Evolutionary conservation across 2,888 invertebrate genomes (phyloP).

Genomic region (Ectropis crepuscularia): DNA sequence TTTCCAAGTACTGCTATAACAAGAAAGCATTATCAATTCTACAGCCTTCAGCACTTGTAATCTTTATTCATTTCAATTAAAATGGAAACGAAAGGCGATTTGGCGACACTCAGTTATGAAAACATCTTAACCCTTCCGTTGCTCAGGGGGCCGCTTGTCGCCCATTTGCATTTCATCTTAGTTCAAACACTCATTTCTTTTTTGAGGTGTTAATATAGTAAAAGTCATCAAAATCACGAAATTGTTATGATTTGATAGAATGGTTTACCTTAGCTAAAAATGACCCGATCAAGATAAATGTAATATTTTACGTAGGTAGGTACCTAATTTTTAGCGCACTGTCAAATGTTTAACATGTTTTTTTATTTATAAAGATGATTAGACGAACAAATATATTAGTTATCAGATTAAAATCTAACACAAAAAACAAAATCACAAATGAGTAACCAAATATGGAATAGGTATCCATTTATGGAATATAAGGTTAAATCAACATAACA

Average conservation of each 20-base stretch:
- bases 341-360: too few relatives aligned
- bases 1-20: slow-evolving; percentile 7
- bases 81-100: slow-evolving; percentile 48
- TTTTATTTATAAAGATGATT: too few relatives aligned
- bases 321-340: too few relatives aligned
- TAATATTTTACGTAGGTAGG: too few relatives aligned
- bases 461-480: too few relatives aligned
- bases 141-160: slow-evolving; percentile 53
- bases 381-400: too few relatives aligned
- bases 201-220: slow-evolving; percentile 8
- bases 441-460: too few relatives aligned
- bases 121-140: slow-evolving; percentile 79
- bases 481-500: too few relatives aligned
- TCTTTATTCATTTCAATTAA: slow-evolving; percentile 50
- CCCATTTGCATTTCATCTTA: slow-evolving; percentile 76
- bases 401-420: too few relatives aligned
- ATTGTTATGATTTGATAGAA: not conserved
- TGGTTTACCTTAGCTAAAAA: too few relatives aligned
- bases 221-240: not conserved
- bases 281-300: too few relatives aligned
- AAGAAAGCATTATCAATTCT: slow-evolving; percentile 38
- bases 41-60: slow-evolving; percentile 43
- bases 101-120: slow-evolving; percentile 72
- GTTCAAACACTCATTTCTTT: slow-evolving; percentile 57
- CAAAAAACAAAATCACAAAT: too few relatives aligned